Evolutionary conservation across 2,888 invertebrate species (phyloP).

Genomic region (Lasioglossum malachurum): DNA sequence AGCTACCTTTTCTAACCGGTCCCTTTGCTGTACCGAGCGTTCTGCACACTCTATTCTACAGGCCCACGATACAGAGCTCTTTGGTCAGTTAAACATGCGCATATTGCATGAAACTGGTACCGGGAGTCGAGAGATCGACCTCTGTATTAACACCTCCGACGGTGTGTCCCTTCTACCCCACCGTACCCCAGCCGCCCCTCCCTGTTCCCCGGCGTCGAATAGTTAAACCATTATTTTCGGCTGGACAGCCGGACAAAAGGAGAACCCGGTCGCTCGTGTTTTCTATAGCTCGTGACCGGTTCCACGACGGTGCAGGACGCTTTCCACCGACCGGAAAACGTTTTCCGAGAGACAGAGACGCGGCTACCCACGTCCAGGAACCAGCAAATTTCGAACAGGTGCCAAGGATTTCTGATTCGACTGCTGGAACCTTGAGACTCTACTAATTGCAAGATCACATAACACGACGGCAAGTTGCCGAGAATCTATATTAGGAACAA

Average conservation of each 20-base stretch:
- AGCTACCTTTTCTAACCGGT: slow-evolving; percentile 56
- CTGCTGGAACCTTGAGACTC: background rate
- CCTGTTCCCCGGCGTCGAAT: slow-evolving; percentile 71
- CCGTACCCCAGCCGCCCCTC: slow-evolving; percentile 7
- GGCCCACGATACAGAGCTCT: slow-evolving; percentile 78
- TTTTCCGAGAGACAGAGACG: background rate
- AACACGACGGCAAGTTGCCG: background rate
- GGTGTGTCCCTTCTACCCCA: slow-evolving; percentile 42
- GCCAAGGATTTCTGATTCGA: background rate
- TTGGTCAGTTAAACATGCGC: slow-evolving; percentile 85
- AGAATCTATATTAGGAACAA: background rate
- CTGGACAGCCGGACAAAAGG: slow-evolving; percentile 77
- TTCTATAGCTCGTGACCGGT: slow-evolving; percentile 49
- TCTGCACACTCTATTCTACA: slow-evolving; percentile 68
- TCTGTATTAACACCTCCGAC: slow-evolving; percentile 84
- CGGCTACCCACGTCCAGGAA: background rate
- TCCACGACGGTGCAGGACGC: slow-evolving; percentile 20
- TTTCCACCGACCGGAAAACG: slow-evolving; percentile 41
- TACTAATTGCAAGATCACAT: background rate
- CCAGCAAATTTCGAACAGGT: background rate
- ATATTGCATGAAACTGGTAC: slow-evolving; percentile 85
- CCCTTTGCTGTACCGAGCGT: slow-evolving; percentile 59
- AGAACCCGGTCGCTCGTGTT: slow-evolving; percentile 54
- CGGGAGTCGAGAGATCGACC: slow-evolving; percentile 82
- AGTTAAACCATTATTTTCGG: slow-evolving; percentile 81